Conservation (phyloP, 37 sponge, comb jelly and placozoan species). For the Haliclona indistincta region DNA sequence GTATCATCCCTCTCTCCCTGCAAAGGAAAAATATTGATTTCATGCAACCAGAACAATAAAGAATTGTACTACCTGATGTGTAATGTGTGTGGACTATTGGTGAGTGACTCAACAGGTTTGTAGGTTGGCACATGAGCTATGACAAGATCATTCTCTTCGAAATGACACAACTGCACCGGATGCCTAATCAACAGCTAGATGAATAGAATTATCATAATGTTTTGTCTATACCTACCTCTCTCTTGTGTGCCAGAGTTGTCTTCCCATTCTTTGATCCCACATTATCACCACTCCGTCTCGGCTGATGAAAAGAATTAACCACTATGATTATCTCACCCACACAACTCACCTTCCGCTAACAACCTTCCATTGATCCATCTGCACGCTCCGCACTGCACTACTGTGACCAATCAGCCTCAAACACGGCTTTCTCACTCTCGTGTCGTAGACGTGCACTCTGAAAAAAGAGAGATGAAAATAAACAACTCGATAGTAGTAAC, state of each 20-base stretch:
- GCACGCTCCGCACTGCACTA: slow-evolving; percentile 37
- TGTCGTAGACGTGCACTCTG: slow-evolving; percentile 66
- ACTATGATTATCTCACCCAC: background rate
- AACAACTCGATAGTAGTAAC: background rate
- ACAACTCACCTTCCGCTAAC: slow-evolving; percentile 66
- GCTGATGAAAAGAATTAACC: slow-evolving; percentile 15
- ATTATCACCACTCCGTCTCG: slow-evolving; percentile 55
- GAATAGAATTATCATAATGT: background rate
- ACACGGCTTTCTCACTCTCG: slow-evolving; percentile 6
- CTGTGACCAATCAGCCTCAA: slow-evolving; percentile 52
- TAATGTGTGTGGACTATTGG: background rate
- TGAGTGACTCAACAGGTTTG: background rate
- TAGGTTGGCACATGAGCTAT: slow-evolving; percentile 41
- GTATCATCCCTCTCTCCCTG: slow-evolving; percentile 53
- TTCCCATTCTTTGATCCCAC: slow-evolving; percentile 68
- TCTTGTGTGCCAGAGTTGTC: slow-evolving; percentile 57
- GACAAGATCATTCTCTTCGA: slow-evolving; percentile 35
- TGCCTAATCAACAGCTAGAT: slow-evolving; percentile 27
- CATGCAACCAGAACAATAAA: background rate
- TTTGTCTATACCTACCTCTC: slow-evolving; percentile 36
- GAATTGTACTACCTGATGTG: background rate
- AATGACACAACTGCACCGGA: slow-evolving; percentile 51
- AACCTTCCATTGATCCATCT: slow-evolving; percentile 85
- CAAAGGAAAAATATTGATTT: background rate
- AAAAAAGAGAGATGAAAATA: background rate